Conservation (phyloP, 2,797 vertebrate species). For the Cetoscarus ocellatus region DNA sequence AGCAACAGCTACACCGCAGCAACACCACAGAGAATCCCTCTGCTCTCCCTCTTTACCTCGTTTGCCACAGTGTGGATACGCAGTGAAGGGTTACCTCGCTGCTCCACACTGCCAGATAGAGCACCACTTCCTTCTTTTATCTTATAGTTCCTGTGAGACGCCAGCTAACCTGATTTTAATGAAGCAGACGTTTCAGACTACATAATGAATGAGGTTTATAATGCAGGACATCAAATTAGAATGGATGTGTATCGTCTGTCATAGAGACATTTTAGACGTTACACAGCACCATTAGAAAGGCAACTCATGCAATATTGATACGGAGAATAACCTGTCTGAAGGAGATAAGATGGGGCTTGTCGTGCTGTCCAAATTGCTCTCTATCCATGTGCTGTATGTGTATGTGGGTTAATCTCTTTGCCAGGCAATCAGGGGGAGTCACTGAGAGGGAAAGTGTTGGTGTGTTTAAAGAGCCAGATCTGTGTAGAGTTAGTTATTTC, state of each 20-base stretch:
- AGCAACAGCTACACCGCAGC: constrained; percentile 54
- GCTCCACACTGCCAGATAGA: constrained; percentile 13
- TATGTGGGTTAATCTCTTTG: constrained; percentile 19
- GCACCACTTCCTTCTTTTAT: constrained; percentile 17
- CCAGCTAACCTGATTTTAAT: constrained; percentile 48
- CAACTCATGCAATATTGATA: constrained; percentile 62
- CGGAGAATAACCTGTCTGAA: constrained; percentile 57
- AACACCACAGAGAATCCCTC: constrained; percentile 44
- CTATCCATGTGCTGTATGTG: constrained; percentile 7
- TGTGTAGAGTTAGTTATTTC: constrained; percentile 19
- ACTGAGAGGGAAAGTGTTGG: constrained; percentile 10
- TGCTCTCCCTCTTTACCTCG: constrained; percentile 54
- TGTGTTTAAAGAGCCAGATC: constrained; percentile 13
- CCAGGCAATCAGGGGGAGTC: constrained; percentile 11
- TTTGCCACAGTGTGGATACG: constrained; percentile 58
- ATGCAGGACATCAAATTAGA: constrained; percentile 40
- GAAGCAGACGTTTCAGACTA: constrained; percentile 33
- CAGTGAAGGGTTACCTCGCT: constrained; percentile 29
- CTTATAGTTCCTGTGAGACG: constrained; percentile 27
- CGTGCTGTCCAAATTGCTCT: constrained; percentile 35
- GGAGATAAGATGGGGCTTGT: constrained; percentile 51
- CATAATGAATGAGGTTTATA: constrained; percentile 43
- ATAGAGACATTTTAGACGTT: constrained; percentile 34
- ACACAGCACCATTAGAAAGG: constrained; percentile 42
- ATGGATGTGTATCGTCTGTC: constrained; percentile 36